phyloP scores from a whole-genome alignment of 1,140 invertebrate species.

The Thaumetopoea pityocampa region DNA sequence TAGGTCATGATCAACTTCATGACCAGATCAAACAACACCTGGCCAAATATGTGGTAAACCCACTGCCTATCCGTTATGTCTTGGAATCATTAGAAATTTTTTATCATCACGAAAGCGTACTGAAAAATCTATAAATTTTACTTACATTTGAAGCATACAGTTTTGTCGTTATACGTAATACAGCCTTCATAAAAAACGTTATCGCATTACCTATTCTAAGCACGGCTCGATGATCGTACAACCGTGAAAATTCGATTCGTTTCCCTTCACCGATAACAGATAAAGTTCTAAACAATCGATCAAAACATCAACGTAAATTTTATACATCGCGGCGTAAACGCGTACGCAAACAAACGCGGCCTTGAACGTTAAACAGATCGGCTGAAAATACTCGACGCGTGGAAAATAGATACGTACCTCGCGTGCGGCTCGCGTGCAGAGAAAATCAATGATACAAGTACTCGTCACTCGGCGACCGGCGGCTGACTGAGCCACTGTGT shows the following conservation, averaged over 20 bases:
- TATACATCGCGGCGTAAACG: slow-evolving; percentile 34
- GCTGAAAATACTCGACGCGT: slow-evolving; percentile 65
- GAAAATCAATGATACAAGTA: slow-evolving; percentile 71
- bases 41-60: slow-evolving; percentile 20
- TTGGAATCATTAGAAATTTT: no score
- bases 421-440: slow-evolving; percentile 50
- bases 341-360: slow-evolving; percentile 63
- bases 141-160: no score
- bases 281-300: slow-evolving; percentile 39
- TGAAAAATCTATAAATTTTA: no score
- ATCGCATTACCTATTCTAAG: slow-evolving; percentile 51
- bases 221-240: slow-evolving; percentile 37
- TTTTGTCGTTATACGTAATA: slow-evolving; percentile 7
- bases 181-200: slow-evolving; percentile 30
- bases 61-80: background rate
- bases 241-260: slow-evolving; percentile 56
- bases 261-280: slow-evolving; percentile 36
- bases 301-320: slow-evolving; percentile 43
- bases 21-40: slow-evolving; percentile 27
- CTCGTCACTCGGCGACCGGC: slow-evolving; percentile 62
- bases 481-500: slow-evolving; percentile 70
- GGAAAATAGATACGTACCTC: slow-evolving; percentile 69
- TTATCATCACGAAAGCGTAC: no score
- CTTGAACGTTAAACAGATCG: slow-evolving; percentile 69
- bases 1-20: slow-evolving; percentile 53